phyloP scores from a whole-genome alignment of 1,140 invertebrate species.

The Zaprionus africanus region DNA sequence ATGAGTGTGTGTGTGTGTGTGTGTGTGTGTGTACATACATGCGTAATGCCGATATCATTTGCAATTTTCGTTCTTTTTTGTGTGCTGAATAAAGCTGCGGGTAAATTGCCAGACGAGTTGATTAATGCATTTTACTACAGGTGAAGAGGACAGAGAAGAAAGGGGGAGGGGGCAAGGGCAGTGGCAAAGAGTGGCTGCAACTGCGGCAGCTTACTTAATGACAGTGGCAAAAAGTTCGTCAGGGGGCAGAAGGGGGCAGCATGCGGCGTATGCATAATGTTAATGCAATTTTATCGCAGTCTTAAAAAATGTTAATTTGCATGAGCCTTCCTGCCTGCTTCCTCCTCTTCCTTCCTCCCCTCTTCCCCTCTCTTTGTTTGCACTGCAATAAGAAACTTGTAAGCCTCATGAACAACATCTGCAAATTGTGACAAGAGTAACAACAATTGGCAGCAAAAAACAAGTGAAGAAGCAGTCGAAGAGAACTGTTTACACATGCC shows the following conservation, averaged over 20 bases:
- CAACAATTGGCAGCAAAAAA: constrained; percentile 22
- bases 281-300: constrained; percentile 68
- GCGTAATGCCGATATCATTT: constrained; percentile 31
- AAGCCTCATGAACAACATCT: constrained; percentile 61
- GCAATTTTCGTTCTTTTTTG: constrained; percentile 20
- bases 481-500: constrained; percentile 52
- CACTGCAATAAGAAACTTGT: constrained; percentile 79
- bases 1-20: not conserved
- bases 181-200: constrained; percentile 14
- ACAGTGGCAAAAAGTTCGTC: constrained; percentile 25
- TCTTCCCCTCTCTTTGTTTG: constrained; percentile 15
- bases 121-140: constrained; percentile 73
- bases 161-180: not conserved
- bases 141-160: constrained; percentile 19
- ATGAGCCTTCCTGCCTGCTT: not conserved
- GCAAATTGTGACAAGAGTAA: constrained; percentile 58
- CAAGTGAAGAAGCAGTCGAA: not conserved
- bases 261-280: constrained; percentile 69
- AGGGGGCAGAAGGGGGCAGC: not conserved
- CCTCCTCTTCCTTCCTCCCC: not conserved
- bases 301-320: constrained; percentile 47
- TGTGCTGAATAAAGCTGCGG: constrained; percentile 28
- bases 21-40: constrained; percentile 2
- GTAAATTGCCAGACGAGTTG: constrained; percentile 76
- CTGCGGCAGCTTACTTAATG: constrained; percentile 69